Percentiles rank a stretch among this genome's conserved stretches.
Evolutionary conservation across 2,113 vertebrate species (phyloP).

Genomic region (Etheostoma spectabile): DNA sequence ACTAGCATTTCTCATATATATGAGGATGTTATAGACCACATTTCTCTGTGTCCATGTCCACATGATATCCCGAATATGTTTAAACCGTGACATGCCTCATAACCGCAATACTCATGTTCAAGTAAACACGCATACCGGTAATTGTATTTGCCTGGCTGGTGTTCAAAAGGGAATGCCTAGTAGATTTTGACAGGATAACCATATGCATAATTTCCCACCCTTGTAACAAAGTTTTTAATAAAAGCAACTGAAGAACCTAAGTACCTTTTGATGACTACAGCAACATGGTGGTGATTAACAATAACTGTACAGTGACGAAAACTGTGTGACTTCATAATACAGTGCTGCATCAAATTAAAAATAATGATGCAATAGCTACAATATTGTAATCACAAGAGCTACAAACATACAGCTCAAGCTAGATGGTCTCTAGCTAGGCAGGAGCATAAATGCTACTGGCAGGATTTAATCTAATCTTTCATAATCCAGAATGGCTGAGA

Average conservation of each 20-base stretch:
- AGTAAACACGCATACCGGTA: not conserved
- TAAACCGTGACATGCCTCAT: not conserved
- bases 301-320: slow-evolving; percentile 18
- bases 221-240: slow-evolving; percentile 18
- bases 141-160: not conserved
- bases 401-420: not conserved
- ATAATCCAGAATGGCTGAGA: slow-evolving; percentile 78
- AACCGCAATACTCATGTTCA: not conserved
- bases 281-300: slow-evolving; percentile 30
- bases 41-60: not conserved
- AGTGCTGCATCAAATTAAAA: not conserved
- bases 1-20: not conserved
- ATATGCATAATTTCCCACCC: slow-evolving; percentile 16
- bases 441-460: slow-evolving; percentile 59
- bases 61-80: not conserved
- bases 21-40: not conserved
- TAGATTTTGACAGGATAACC: not conserved
- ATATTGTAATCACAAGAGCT: slow-evolving; percentile 8
- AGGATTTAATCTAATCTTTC: slow-evolving; percentile 80
- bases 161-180: not conserved
- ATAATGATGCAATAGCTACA: not conserved
- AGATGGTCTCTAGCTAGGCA: slow-evolving; percentile 37
- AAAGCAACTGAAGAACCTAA: slow-evolving; percentile 29
- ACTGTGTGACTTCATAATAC: slow-evolving; percentile 10
- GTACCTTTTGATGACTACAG: slow-evolving; percentile 30